These are phyloP conservation scores for Protaetia brevitarsis DNA, from an alignment of 1,140 invertebrate species.

Conservation along the genomic window DNA sequence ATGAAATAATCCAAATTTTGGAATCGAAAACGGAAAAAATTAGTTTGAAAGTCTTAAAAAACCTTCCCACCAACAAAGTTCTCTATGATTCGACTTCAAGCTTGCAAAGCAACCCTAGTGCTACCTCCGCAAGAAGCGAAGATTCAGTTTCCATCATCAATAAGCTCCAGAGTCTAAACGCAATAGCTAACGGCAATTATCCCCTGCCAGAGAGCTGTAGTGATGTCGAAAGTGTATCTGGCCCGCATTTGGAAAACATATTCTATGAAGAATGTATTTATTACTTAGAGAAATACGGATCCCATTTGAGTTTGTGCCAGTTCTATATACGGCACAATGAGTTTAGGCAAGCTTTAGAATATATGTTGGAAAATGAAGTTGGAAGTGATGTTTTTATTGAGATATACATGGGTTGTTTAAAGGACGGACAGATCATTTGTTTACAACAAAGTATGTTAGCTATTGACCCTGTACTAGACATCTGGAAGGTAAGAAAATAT, in stretches of 20 bases:
- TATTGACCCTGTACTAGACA: slow-evolving; percentile 59
- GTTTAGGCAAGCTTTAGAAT: slow-evolving; percentile 58
- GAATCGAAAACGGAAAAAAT: slow-evolving; percentile 50
- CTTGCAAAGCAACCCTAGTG: slow-evolving; percentile 25
- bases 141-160: slow-evolving; percentile 49
- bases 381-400: slow-evolving; percentile 68
- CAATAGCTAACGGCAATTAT: slow-evolving; percentile 45
- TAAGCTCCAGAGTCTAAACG: slow-evolving; percentile 49
- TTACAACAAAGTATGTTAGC: slow-evolving; percentile 60
- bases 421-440: slow-evolving; percentile 57
- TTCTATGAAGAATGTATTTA: slow-evolving; percentile 71
- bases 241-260: slow-evolving; percentile 50
- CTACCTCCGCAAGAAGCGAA: slow-evolving; percentile 31
- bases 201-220: slow-evolving; percentile 29
- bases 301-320: slow-evolving; percentile 61
- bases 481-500: slow-evolving; percentile 58
- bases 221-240: slow-evolving; percentile 27
- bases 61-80: slow-evolving; percentile 23
- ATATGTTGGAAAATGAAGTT: slow-evolving; percentile 62
- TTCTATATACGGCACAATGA: slow-evolving; percentile 67
- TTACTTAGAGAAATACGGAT: slow-evolving; percentile 70
- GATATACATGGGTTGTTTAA: slow-evolving; percentile 66
- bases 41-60: slow-evolving; percentile 31
- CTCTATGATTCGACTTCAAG: slow-evolving; percentile 32
- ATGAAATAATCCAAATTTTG: slow-evolving; percentile 66